Conservation (phyloP, 2,888 invertebrate genomes). For the Ectropis crepuscularia region DNA sequence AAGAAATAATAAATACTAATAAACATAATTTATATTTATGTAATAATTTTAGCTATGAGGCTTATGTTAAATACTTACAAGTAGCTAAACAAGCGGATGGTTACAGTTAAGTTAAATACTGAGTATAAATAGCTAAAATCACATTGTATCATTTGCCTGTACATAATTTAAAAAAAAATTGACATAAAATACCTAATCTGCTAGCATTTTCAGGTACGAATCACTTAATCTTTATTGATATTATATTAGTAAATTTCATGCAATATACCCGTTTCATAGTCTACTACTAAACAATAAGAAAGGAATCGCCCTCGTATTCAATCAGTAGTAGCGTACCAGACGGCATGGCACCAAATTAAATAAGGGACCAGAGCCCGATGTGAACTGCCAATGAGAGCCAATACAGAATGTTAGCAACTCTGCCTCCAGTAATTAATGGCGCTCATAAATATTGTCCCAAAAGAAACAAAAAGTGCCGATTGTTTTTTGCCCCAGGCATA, state of each 20-base stretch:
- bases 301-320: background rate
- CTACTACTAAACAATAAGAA: too few relatives aligned
- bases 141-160: too few relatives aligned
- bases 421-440: slow-evolving; percentile 54
- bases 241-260: too few relatives aligned
- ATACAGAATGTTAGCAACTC: slow-evolving; percentile 32
- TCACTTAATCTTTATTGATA: too few relatives aligned
- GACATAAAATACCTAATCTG: too few relatives aligned
- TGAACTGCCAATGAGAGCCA: background rate
- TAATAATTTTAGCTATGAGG: background rate
- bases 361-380: too few relatives aligned
- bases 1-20: slow-evolving; percentile 3
- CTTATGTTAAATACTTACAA: background rate
- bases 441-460: slow-evolving; percentile 59
- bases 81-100: too few relatives aligned
- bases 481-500: slow-evolving; percentile 42
- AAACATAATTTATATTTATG: slow-evolving; percentile 1
- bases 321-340: slow-evolving; percentile 49
- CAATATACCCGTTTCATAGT: too few relatives aligned
- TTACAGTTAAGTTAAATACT: background rate
- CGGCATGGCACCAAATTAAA: slow-evolving; percentile 53
- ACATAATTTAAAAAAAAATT: too few relatives aligned
- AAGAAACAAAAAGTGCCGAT: slow-evolving; percentile 53
- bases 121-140: too few relatives aligned
- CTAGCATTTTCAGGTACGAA: too few relatives aligned